A percentile compares a stretch with the other conserved stretches of the same genome.
Conservation (phyloP, 2,888 invertebrate species). For the Leptinotarsa peninsularis region DNA sequence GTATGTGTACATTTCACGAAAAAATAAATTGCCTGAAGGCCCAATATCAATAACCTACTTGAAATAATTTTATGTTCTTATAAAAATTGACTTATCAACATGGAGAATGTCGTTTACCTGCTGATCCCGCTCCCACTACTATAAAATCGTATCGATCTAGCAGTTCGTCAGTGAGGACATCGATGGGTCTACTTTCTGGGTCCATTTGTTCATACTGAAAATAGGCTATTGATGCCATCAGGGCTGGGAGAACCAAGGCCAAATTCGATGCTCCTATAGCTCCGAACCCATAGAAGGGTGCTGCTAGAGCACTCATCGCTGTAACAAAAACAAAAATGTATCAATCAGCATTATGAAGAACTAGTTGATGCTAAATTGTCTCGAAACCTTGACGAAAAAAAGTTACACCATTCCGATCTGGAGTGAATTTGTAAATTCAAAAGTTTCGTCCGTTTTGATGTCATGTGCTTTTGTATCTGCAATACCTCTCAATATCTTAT, state of each 20-base stretch:
- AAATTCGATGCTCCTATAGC: conserved; percentile 76
- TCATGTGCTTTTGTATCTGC: too few species aligned
- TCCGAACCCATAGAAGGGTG: conserved; percentile 77
- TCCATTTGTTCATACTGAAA: conserved; percentile 88
- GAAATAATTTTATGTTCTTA: too few species aligned
- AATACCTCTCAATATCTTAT: too few species aligned
- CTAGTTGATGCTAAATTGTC: too few species aligned
- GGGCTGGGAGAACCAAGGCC: conserved; percentile 85
- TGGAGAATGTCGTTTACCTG: conserved; percentile 69
- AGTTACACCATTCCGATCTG: too few species aligned
- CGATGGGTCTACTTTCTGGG: conserved; percentile 83
- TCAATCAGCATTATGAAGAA: background rate
- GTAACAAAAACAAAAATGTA: conserved; percentile 30
- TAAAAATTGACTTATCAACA: background rate
- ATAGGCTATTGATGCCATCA: conserved; percentile 87
- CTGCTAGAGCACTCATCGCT: conserved; percentile 76
- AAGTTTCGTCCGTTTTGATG: too few species aligned
- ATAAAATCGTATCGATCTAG: conserved; percentile 85
- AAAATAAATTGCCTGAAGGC: too few species aligned
- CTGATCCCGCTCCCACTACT: conserved; percentile 87
- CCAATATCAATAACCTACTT: too few species aligned
- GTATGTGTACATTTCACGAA: too few species aligned
- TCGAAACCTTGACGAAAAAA: too few species aligned
- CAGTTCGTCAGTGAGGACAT: conserved; percentile 75
- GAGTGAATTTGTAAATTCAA: too few species aligned